phyloP scores from a whole-genome alignment of 2,888 invertebrate species.

The Sphinx pinastri region DNA sequence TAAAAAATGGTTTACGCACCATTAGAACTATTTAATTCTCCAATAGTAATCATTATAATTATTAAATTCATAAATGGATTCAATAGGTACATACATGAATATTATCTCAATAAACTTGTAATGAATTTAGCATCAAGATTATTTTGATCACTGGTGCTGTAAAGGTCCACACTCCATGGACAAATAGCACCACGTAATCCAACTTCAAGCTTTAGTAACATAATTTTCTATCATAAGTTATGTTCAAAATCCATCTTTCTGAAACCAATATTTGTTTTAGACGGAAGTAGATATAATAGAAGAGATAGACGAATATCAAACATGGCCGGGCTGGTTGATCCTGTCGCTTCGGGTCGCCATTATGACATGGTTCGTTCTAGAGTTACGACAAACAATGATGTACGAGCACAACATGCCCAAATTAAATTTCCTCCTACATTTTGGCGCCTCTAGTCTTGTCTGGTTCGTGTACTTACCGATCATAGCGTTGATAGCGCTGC shows the following conservation, averaged over 20 bases:
- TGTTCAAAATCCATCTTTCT: background rate
- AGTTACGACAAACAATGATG: slow-evolving; percentile 83
- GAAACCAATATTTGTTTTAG: slow-evolving; percentile 73
- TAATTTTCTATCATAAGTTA: no score
- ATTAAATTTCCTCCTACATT: slow-evolving; percentile 96
- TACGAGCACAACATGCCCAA: slow-evolving; percentile 86
- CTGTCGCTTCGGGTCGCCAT: slow-evolving; percentile 92
- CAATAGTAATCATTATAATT: no score
- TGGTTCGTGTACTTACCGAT: slow-evolving; percentile 99
- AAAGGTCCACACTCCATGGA: no score
- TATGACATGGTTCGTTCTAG: slow-evolving; percentile 95
- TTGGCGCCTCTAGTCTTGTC: slow-evolving; percentile 98
- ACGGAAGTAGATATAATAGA: slow-evolving; percentile 98
- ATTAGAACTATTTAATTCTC: no score
- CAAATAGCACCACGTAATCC: no score
- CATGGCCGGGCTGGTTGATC: slow-evolving; percentile 98
- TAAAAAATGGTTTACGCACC: no score
- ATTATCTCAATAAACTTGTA: background rate
- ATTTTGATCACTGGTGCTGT: no score
- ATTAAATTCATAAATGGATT: background rate
- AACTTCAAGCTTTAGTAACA: no score
- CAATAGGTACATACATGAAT: background rate
- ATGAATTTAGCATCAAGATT: no score
- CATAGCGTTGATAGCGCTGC: slow-evolving; percentile 95
- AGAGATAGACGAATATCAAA: slow-evolving; percentile 98